Percentiles rank a stretch among this genome's conserved stretches.
Evolutionary conservation across 2,888 invertebrate genomes (phyloP).

Genomic region (Leucophenga montana): DNA sequence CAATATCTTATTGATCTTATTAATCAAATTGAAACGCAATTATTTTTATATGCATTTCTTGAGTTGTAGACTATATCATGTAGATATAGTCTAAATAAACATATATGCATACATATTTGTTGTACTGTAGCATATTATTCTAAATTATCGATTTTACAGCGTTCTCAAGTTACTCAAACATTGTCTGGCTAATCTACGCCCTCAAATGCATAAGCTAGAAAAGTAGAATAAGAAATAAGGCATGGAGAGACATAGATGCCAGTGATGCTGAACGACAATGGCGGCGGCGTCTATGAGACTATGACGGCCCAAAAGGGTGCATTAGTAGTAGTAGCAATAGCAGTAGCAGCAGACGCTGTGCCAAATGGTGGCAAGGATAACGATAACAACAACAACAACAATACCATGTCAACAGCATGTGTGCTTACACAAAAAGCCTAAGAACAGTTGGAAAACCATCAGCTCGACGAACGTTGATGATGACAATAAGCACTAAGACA

Average conservation of each 20-base stretch:
- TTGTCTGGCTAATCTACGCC: slow-evolving; percentile 43
- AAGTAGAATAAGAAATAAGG: slow-evolving; percentile 42
- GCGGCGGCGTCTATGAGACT: not conserved
- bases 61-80: too few relatives aligned
- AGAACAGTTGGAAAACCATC: not conserved
- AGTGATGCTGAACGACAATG: slow-evolving; percentile 33
- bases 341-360: not conserved
- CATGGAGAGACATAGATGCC: slow-evolving; percentile 36
- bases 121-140: too few relatives aligned
- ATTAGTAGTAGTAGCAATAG: not conserved
- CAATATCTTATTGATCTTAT: too few relatives aligned
- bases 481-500: slow-evolving; percentile 34
- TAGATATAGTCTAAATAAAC: too few relatives aligned
- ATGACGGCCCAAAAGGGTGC: too few relatives aligned
- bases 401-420: too few relatives aligned
- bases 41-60: too few relatives aligned
- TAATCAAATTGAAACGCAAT: too few relatives aligned
- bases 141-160: not conserved
- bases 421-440: too few relatives aligned
- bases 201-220: slow-evolving; percentile 31
- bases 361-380: too few relatives aligned
- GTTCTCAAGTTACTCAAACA: not conserved
- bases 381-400: too few relatives aligned
- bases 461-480: not conserved
- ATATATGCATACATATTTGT: too few relatives aligned